Percentiles rank a stretch among this genome's conserved stretches.
phyloP scores from a whole-genome alignment of 2,113 vertebrate genomes.

The Hypanus sabinus region DNA sequence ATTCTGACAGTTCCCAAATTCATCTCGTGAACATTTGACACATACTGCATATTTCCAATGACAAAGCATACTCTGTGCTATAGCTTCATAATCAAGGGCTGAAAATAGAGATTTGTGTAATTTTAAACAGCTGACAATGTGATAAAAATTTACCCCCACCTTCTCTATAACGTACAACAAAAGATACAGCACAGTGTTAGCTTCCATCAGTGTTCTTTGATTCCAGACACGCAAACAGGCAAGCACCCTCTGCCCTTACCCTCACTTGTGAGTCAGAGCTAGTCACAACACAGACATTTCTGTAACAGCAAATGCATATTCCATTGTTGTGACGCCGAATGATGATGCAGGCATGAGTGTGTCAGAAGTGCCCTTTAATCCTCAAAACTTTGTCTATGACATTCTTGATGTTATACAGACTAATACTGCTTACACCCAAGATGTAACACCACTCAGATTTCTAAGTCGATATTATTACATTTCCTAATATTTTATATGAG shows the following conservation, averaged over 20 bases:
- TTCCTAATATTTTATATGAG: background rate
- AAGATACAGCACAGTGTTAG: background rate
- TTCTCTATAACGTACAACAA: too few relatives aligned
- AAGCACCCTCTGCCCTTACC: background rate
- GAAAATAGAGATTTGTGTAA: background rate
- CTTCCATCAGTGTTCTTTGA: background rate
- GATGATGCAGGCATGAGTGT: background rate
- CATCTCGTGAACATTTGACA: background rate
- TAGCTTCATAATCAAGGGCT: background rate
- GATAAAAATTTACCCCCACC: background rate
- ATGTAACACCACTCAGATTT: background rate
- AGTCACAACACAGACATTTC: background rate
- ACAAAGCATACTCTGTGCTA: background rate
- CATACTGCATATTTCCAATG: background rate
- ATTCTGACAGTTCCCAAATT: background rate
- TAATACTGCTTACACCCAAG: background rate
- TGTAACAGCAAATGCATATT: background rate
- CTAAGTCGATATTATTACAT: background rate
- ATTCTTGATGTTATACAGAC: background rate
- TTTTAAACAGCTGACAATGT: background rate
- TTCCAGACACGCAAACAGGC: too few relatives aligned
- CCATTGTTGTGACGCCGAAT: background rate
- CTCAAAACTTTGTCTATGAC: background rate
- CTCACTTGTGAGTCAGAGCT: background rate
- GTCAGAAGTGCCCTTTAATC: background rate